Evolutionary conservation across 2,113 vertebrate genomes (phyloP).

Genomic region (Glaucidium brasilianum): DNA sequence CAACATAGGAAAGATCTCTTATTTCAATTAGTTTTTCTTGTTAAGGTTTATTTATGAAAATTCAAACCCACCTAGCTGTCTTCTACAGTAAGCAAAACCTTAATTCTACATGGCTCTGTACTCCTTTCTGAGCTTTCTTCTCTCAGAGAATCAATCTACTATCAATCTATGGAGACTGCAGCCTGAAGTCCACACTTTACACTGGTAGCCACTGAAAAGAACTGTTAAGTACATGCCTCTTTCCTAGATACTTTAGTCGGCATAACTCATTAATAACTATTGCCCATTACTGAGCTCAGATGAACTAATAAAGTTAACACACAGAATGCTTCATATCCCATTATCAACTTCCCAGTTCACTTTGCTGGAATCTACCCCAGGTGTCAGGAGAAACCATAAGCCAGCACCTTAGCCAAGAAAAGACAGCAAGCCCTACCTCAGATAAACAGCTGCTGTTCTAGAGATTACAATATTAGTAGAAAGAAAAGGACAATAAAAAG

Average conservation of each 20-base stretch:
- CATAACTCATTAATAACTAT: neutral
- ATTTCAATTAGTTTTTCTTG: neutral
- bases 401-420: neutral
- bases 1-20: neutral
- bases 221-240: neutral
- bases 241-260: neutral
- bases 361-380: neutral
- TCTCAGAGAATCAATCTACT: neutral
- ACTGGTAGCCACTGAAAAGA: neutral
- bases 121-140: neutral
- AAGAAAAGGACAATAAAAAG: neutral
- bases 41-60: neutral
- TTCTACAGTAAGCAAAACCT: neutral
- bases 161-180: accelerated
- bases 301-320: neutral
- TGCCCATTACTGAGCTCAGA: neutral
- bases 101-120: neutral
- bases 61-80: neutral
- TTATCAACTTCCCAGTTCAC: neutral
- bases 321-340: neutral
- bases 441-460: neutral
- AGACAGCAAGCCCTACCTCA: neutral
- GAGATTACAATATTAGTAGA: neutral
- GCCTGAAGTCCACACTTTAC: neutral
- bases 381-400: neutral